These are phyloP conservation scores for Dysdera silvatica DNA, from an alignment of 1,140 invertebrate genomes.

Conservation along the genomic window DNA sequence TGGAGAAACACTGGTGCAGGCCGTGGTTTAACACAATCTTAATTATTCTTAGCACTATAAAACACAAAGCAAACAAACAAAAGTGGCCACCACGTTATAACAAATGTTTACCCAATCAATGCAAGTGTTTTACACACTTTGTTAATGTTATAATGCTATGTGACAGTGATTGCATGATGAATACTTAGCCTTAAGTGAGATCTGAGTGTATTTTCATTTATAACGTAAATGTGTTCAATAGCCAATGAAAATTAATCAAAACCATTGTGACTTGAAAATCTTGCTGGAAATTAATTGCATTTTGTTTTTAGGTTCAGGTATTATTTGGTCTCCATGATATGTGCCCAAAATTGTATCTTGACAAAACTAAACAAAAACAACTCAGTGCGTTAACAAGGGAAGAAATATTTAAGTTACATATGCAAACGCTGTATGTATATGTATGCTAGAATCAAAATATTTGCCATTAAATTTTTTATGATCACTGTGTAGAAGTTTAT, in stretches of 20 bases:
- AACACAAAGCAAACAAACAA: no score
- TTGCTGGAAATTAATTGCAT: not conserved
- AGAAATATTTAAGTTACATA: constrained; percentile 20
- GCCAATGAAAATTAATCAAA: not conserved
- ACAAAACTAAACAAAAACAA: constrained; percentile 7
- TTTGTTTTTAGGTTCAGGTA: constrained; percentile 22
- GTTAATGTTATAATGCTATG: not conserved
- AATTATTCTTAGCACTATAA: no score
- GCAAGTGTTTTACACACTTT: not conserved
- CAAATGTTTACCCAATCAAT: no score
- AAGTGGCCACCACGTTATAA: no score
- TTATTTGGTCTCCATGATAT: constrained; percentile 24
- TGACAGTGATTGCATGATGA: no score
- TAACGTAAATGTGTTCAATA: not conserved
- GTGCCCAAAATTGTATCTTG: not conserved
- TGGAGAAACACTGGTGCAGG: no score
- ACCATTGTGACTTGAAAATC: not conserved
- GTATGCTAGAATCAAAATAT: no score
- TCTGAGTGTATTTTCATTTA: not conserved
- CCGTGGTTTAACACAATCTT: no score
- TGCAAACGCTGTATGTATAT: constrained; percentile 23
- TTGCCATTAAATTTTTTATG: no score
- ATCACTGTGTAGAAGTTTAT: no score
- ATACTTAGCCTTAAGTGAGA: not conserved
- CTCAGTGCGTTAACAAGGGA: constrained; percentile 2